Conservation (phyloP, 2,113 vertebrate genomes). For the Bettongia penicillata region DNA sequence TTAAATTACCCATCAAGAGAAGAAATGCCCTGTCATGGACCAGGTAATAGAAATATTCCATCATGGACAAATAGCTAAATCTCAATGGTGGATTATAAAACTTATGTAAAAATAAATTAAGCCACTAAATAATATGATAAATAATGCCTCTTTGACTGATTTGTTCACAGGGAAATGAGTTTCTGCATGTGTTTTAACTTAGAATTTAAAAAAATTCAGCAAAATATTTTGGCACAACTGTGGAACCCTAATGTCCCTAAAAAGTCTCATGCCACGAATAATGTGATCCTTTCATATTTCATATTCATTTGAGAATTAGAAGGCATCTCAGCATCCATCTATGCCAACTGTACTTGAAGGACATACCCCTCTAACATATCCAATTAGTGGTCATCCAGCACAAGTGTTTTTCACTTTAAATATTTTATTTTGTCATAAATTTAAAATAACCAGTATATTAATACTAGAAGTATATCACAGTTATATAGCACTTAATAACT, state of each 20-base stretch:
- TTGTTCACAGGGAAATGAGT: background rate
- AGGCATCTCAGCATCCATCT: background rate
- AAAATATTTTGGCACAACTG: background rate
- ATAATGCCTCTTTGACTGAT: background rate
- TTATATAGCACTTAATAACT: background rate
- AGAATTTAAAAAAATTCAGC: background rate
- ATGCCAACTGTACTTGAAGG: background rate
- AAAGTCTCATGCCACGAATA: background rate
- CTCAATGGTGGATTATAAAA: background rate
- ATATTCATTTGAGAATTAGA: background rate
- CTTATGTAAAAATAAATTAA: background rate
- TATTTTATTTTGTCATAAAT: background rate
- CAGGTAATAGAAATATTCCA: background rate
- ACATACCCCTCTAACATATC: background rate
- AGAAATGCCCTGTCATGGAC: background rate
- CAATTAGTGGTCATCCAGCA: background rate
- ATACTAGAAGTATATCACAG: background rate
- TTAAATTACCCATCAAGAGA: background rate
- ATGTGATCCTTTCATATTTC: constrained; percentile 4
- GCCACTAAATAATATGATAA: background rate
- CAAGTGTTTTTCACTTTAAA: background rate
- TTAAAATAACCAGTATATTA: background rate
- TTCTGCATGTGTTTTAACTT: background rate
- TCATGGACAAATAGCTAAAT: background rate
- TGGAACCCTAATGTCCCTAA: background rate